Percentiles rank a stretch among this genome's conserved stretches.
phyloP scores from a whole-genome alignment of 2,797 vertebrate genomes.

The Chloroceryle amazona region DNA sequence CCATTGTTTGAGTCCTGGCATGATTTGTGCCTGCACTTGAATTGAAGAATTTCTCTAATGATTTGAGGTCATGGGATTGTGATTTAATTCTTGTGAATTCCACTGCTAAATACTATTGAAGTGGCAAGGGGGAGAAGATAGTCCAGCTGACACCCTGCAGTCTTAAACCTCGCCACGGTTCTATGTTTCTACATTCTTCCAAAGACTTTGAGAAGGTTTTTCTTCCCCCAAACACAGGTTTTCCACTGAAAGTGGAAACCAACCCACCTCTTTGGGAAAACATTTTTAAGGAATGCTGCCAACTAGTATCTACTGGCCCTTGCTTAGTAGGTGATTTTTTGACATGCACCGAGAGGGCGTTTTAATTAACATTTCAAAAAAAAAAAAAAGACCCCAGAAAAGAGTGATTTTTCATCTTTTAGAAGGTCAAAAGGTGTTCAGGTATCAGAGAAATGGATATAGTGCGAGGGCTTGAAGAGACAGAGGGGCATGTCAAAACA shows the following conservation, averaged over 20 bases:
- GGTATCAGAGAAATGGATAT: neutral
- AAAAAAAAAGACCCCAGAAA: neutral
- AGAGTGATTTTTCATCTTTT: slow-evolving; percentile 17
- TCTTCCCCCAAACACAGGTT: neutral
- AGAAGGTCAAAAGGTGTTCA: slow-evolving; percentile 41
- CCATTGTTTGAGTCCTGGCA: slow-evolving; percentile 46
- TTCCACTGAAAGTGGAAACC: neutral
- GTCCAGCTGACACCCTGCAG: neutral
- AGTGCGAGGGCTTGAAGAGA: slow-evolving; percentile 9
- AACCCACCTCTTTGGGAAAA: neutral
- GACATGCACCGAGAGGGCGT: neutral
- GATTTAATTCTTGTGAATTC: neutral
- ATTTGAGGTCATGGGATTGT: neutral
- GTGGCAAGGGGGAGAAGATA: too few relatives aligned
- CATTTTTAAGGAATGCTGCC: slow-evolving; percentile 60
- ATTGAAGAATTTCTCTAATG: neutral
- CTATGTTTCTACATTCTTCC: neutral
- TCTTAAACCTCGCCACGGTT: neutral
- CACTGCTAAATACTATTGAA: neutral
- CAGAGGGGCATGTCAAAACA: slow-evolving; percentile 41
- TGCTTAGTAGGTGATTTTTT: slow-evolving; percentile 5
- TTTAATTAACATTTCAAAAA: slow-evolving; percentile 50
- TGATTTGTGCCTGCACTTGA: neutral
- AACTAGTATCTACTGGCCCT: slow-evolving; percentile 62
- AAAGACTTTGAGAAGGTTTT: neutral